Percentiles rank a stretch among this genome's conserved stretches.
Evolutionary conservation across 1,140 invertebrate species (phyloP).

Genomic region (Lepidurus packardi): DNA sequence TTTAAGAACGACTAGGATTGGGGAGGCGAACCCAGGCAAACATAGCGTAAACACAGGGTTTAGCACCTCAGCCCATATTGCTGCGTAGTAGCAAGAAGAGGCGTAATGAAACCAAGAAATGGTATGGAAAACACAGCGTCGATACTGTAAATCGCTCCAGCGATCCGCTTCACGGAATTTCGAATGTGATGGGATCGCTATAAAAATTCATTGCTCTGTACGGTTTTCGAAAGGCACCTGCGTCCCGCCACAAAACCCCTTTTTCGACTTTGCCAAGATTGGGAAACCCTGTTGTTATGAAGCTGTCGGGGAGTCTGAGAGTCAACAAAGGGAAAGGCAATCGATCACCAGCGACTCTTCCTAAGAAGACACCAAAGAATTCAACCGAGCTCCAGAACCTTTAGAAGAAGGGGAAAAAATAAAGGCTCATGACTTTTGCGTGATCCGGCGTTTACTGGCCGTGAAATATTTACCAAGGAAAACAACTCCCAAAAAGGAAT

Average conservation of each 20-base stretch:
- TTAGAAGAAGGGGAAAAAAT: too few relatives aligned
- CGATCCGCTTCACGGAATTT: background rate
- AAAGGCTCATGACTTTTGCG: too few relatives aligned
- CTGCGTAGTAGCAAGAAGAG: background rate
- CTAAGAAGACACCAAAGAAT: background rate
- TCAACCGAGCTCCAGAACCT: background rate
- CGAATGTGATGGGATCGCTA: background rate
- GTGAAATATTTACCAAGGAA: too few relatives aligned
- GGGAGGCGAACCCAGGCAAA: too few relatives aligned
- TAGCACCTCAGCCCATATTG: background rate
- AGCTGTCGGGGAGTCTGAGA: background rate
- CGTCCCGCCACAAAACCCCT: background rate
- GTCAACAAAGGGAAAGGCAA: slow-evolving; percentile 9
- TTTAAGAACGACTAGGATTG: background rate
- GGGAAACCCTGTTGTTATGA: slow-evolving; percentile 14
- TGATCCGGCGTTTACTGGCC: too few relatives aligned
- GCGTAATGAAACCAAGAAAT: background rate
- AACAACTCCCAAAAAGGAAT: too few relatives aligned
- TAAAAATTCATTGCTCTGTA: background rate
- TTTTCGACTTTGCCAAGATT: background rate
- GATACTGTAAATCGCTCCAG: background rate
- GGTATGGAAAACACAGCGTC: background rate
- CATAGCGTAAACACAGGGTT: background rate
- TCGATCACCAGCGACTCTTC: background rate
- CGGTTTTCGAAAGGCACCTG: background rate